phyloP scores from a whole-genome alignment of 2,113 vertebrate species.

The Gnathonemus echidnorhynchus region DNA sequence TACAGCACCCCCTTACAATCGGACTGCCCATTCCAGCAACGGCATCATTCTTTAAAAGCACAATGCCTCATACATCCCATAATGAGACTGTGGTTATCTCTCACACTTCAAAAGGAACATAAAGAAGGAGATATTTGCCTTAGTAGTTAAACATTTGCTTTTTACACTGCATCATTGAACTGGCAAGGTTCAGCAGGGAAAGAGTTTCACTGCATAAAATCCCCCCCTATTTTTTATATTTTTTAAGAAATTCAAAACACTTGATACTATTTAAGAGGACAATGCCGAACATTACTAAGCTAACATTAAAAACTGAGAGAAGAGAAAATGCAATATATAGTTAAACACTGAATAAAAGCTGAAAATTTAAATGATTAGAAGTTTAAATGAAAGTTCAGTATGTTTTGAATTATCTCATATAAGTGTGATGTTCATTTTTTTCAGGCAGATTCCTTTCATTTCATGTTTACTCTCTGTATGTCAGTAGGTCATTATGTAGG shows the following conservation, averaged over 20 bases:
- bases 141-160: not conserved
- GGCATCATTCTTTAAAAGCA: not conserved
- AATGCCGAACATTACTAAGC: not conserved
- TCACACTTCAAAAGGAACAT: not conserved
- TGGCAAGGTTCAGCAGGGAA: not conserved
- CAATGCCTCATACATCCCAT: not conserved
- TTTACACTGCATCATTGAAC: not conserved
- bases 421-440: not conserved
- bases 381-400: not conserved
- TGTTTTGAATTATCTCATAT: not conserved
- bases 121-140: not conserved
- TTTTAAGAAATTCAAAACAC: not conserved
- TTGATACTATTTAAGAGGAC: not conserved
- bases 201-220: not conserved
- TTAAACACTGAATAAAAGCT: not conserved
- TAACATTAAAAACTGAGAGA: not conserved
- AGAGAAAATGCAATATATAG: not conserved
- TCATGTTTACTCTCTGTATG: not conserved
- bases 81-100: not conserved
- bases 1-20: not conserved
- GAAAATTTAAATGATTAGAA: not conserved
- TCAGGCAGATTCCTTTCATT: not conserved
- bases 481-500: not conserved
- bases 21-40: not conserved
- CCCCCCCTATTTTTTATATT: not conserved